phyloP scores from a whole-genome alignment of 92 coral and sea anemone species.

The Blastomussa wellsi region DNA sequence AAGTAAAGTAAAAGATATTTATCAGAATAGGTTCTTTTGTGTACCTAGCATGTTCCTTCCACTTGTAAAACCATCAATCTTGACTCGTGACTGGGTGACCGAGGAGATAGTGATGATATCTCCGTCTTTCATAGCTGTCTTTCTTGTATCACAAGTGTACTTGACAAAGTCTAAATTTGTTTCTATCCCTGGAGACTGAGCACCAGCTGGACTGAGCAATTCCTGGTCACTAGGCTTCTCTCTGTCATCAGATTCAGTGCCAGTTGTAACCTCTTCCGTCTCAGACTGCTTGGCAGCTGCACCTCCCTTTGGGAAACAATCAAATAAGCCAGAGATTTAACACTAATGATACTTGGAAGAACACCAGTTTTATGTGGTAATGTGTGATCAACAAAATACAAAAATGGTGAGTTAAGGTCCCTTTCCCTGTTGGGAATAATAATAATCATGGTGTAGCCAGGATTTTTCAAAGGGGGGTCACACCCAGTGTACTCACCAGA shows the following conservation, averaged over 20 bases:
- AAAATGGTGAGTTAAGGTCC: neutral
- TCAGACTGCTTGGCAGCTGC: constrained; percentile 1
- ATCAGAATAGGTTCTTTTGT: too few relatives aligned
- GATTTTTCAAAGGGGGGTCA: too few relatives aligned
- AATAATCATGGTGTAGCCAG: too few relatives aligned
- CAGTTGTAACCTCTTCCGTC: neutral
- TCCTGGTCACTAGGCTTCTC: neutral
- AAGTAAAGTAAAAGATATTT: too few relatives aligned
- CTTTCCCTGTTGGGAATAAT: neutral
- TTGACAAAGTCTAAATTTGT: constrained; percentile 49
- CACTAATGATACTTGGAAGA: neutral
- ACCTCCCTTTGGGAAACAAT: neutral
- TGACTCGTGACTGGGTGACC: constrained; percentile 79
- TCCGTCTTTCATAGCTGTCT: constrained; percentile 83
- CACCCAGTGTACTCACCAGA: too few relatives aligned
- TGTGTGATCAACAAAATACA: neutral
- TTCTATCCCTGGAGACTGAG: constrained; percentile 3
- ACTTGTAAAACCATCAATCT: constrained; percentile 82
- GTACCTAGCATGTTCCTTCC: constrained; percentile 84
- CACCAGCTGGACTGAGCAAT: constrained; percentile 15
- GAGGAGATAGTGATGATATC: constrained; percentile 84
- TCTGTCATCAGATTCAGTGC: constrained; percentile 25
- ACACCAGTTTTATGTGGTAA: neutral
- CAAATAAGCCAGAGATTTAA: neutral
- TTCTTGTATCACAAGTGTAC: constrained; percentile 84